Conservation (phyloP, 2,888 invertebrate species). For the Lasioglossum calceatum region DNA sequence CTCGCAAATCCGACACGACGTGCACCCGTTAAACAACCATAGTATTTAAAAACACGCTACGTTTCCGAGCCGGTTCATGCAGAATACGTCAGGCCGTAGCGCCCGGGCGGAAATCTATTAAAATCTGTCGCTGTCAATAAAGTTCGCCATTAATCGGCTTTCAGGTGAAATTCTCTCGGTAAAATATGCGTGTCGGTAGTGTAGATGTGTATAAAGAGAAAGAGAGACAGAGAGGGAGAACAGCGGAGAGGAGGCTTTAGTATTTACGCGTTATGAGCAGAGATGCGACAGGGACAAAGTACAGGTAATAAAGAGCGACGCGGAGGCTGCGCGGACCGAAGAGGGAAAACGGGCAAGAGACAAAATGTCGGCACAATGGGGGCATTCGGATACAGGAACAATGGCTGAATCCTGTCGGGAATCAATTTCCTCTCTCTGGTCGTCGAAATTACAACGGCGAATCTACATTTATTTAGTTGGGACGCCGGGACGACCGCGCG, state of each 20-base stretch:
- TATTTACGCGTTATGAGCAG: constrained; percentile 19
- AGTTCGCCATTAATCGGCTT: neutral
- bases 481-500: constrained; percentile 1
- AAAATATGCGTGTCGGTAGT: constrained; percentile 3
- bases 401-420: constrained; percentile 67
- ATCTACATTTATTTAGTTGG: constrained; percentile 66
- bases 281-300: constrained; percentile 39
- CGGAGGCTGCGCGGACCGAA: constrained; percentile 27
- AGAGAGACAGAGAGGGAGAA: neutral
- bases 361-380: constrained; percentile 45
- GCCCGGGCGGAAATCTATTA: neutral
- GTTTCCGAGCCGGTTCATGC: neutral
- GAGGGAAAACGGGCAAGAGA: constrained; percentile 8
- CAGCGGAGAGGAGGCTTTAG: neutral
- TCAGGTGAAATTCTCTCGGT: neutral
- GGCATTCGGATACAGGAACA: constrained; percentile 54
- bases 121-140: constrained; percentile 10
- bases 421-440: constrained; percentile 72
- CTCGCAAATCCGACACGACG: neutral
- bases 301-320: constrained; percentile 52
- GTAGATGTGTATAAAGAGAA: too few species aligned
- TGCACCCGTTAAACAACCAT: neutral
- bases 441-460: constrained; percentile 62
- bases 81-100: neutral
- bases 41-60: neutral